phyloP scores from a whole-genome alignment of 2,888 invertebrate species.

The Pelosia muscerda region DNA sequence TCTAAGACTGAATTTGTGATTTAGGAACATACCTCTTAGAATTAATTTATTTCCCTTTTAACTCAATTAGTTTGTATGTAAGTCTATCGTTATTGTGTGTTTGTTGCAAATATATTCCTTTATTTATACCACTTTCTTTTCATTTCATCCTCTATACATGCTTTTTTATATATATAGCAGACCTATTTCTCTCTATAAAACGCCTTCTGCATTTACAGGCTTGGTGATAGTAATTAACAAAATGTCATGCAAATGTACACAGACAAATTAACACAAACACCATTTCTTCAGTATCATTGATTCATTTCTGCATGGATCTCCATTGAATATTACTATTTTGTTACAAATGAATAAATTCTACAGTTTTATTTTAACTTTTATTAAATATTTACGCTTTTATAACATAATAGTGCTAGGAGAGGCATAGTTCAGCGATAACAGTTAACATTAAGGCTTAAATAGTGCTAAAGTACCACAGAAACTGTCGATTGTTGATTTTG shows the following conservation, averaged over 20 bases:
- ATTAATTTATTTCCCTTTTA: slow-evolving; percentile 73
- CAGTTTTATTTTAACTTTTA: slow-evolving; percentile 66
- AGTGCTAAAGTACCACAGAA: slow-evolving; percentile 69
- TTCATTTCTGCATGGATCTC: slow-evolving; percentile 86
- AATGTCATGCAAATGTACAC: slow-evolving; percentile 72
- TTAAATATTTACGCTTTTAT: slow-evolving; percentile 80
- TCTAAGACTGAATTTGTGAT: slow-evolving; percentile 78
- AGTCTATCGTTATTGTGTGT: slow-evolving; percentile 84
- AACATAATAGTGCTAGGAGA: slow-evolving; percentile 78
- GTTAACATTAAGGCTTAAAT: slow-evolving; percentile 74
- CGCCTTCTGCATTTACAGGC: slow-evolving; percentile 74
- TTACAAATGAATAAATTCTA: slow-evolving; percentile 63
- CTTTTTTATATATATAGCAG: slow-evolving; percentile 79
- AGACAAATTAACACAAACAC: slow-evolving; percentile 78
- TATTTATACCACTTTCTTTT: slow-evolving; percentile 85
- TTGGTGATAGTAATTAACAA: slow-evolving; percentile 82
- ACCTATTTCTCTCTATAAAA: slow-evolving; percentile 78
- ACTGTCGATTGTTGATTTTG: slow-evolving; percentile 59
- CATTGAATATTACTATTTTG: slow-evolving; percentile 74
- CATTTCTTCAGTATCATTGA: slow-evolving; percentile 85
- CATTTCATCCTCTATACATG: slow-evolving; percentile 85
- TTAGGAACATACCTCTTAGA: slow-evolving; percentile 67
- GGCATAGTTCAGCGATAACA: slow-evolving; percentile 80
- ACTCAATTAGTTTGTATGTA: slow-evolving; percentile 71
- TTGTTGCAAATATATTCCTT: slow-evolving; percentile 87